Evolutionary conservation across 2,113 vertebrate species (phyloP).

Genomic region (Gambusia holbrooki): DNA sequence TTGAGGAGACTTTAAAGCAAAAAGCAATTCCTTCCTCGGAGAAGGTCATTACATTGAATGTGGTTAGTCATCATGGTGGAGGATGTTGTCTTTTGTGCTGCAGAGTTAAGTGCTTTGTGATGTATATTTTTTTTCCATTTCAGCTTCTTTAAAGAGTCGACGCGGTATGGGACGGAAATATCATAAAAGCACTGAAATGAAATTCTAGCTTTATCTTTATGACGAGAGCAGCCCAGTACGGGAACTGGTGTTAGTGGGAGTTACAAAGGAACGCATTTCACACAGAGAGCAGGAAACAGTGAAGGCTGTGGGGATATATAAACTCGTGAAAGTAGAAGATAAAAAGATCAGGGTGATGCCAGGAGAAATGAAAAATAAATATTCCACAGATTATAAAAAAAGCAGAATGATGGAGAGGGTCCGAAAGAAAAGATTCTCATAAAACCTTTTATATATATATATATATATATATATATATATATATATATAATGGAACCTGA

Average conservation of each 20-base stretch:
- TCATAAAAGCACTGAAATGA: conserved; percentile 31
- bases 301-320: not conserved
- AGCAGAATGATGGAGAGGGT: not conserved
- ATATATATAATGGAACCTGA: no score
- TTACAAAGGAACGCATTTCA: conserved; percentile 10
- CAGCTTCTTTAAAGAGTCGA: conserved; percentile 26
- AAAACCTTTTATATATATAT: no score
- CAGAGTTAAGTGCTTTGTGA: conserved; percentile 34
- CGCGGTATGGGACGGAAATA: conserved; percentile 18
- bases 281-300: conserved; percentile 10
- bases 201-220: conserved; percentile 34
- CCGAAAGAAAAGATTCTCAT: not conserved
- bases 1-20: conserved; percentile 43
- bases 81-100: conserved; percentile 39
- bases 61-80: conserved; percentile 51
- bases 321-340: not conserved
- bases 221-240: conserved; percentile 2
- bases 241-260: conserved; percentile 21
- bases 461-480: no score
- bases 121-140: not conserved
- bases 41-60: conserved; percentile 62
- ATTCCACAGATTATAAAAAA: not conserved
- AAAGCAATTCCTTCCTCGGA: conserved; percentile 31
- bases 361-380: not conserved
- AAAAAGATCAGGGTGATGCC: not conserved